Evolutionary conservation across 2,888 invertebrate species (phyloP).

Genomic region (Ichneumon xanthorius): DNA sequence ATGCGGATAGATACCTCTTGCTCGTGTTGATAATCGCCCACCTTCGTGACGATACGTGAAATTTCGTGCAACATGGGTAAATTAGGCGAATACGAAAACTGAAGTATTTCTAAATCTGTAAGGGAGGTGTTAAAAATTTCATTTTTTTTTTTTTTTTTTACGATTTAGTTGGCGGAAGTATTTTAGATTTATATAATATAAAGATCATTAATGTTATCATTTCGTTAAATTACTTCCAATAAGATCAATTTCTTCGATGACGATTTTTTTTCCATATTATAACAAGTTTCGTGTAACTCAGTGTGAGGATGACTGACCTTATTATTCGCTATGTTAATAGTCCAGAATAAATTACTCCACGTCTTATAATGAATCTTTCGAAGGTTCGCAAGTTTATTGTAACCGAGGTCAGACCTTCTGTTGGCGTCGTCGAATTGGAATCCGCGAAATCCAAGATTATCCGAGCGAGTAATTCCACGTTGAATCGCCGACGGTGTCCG

Average conservation of each 20-base stretch:
- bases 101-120: neutral
- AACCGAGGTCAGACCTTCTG: conserved; percentile 22
- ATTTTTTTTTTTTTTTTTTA: neutral
- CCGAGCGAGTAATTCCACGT: conserved; percentile 39
- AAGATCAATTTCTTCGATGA: neutral
- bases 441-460: conserved; percentile 52
- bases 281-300: neutral
- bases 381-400: neutral
- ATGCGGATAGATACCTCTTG: conserved; percentile 43
- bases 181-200: neutral
- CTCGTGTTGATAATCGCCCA: conserved; percentile 28
- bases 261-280: neutral
- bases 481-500: conserved; percentile 41
- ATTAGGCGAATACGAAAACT: neutral
- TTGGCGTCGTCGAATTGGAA: conserved; percentile 23
- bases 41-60: conserved; percentile 14
- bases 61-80: neutral
- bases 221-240: neutral
- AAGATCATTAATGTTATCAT: neutral
- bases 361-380: neutral
- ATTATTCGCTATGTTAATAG: neutral
- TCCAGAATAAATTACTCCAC: conserved; percentile 1
- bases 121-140: neutral
- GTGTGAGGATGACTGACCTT: neutral
- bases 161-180: neutral